Evolutionary conservation across 2,888 invertebrate genomes (phyloP), one percentile per base, ranked within the genome.

Genomic region (Drosophila subquinaria): DNA sequence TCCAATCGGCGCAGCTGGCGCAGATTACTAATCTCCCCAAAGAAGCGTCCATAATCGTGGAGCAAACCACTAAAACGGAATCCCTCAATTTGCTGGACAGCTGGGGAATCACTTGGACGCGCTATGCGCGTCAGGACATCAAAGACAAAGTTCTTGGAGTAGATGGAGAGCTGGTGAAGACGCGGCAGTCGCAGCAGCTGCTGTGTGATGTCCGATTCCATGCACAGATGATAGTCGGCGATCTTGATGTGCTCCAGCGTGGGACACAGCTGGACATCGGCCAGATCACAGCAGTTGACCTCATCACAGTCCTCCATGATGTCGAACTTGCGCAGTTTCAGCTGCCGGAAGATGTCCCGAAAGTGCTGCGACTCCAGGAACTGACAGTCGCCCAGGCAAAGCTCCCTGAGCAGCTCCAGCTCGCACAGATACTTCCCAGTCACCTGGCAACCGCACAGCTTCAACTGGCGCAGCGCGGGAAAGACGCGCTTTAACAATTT

Each of bases 221-320:
- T 91, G 65, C 90, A 91, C 50, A 91, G 66, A 63, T 90, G 90
- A 62, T 90, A 91, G 56, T 91, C 91, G 59, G 90, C 90, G 11
- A 90, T 89, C 67, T 90, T 89, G 35, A 91, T 82, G 57, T 90
- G 90, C 69, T 90, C 90, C 66, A 90, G 50, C 0, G 91, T 89
- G 17, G 85, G 90, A 45, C 90, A 90, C 4, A 82, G 71, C 35
- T 87, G 82, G 10, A 90, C 55, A 43, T 82, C 82, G 5, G 66
- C 69, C 42, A 91, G 55, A 70, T 90, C 91, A 57, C 91, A 90
- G 67, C 90, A 90, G 53, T 88, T 89, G 4, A 91, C 81, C 72
- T 91, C 90, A 72, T 90, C 91, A 51, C 91, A 90, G 57, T 90
- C 90, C 63, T 85, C 81, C 89, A 91, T 89, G 13, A 91, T 89